Base-by-base conservation (phyloP, 2,888 invertebrate genomes). In the Bruchidius siliquastri region DNA sequence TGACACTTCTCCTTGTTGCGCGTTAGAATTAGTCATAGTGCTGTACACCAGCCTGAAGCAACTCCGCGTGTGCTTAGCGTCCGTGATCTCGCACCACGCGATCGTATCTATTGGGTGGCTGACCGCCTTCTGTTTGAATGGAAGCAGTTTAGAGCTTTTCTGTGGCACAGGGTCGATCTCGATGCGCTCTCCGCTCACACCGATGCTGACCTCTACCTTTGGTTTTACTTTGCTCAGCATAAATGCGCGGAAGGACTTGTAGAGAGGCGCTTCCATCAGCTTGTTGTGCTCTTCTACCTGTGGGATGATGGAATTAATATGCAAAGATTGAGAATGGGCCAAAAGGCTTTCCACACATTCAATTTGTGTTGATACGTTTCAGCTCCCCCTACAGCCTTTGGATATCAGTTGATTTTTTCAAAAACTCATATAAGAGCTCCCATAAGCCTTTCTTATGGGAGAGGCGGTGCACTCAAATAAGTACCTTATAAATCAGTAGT, bases 111-210 rank as follows among this genome's bases (percentile, higher is more conserved):
- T 96, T 78, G 93, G 93, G 86, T 95, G 94, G 76, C 93, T 92
- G 72, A 95, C 92, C 68, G 96, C 92, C 82, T 94, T 94, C 79
- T 94, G 91, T 82, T 92, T 90, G 67, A 81, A 80, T 21, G 80
- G 80, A 71, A 86, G 79, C 83, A 92, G 91, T 75, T 91, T 91
- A 73, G 90, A 88, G 82, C 90, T 91, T 80, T 90, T 90, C 67
- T 91, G 90, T 49, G 92, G 91, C 22, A 94, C 90, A 0, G 96
- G 96, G 84, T 96, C 96, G 72, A 97, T 95, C 88, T 97, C 97
- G 75, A 97, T 92, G 84, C 95, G 94, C 81, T 97, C 96, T 6
- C 96, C 92, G 20, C 96, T 96, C 77, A 97, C 92, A 70, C 96
- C 95, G 69, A 97, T 88, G 82, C 94, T 94, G 2, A 97, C 94